Conservation (phyloP, 2,797 vertebrate genomes). For the Pangasius krempfi region DNA sequence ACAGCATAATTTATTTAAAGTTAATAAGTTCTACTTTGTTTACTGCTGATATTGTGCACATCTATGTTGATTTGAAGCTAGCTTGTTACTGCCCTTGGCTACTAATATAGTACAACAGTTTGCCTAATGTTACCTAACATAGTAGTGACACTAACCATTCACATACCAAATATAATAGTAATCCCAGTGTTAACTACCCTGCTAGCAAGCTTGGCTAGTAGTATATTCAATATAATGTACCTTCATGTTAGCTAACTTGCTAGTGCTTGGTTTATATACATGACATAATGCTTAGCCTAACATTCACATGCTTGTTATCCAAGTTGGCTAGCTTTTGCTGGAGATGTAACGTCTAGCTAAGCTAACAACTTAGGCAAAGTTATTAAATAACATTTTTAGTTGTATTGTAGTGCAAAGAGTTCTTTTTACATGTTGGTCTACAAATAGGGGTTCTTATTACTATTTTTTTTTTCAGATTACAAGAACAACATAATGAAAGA, state of each 20-base stretch:
- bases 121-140: background rate
- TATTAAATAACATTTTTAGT: background rate
- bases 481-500: slow-evolving; percentile 98
- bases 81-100: background rate
- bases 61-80: background rate
- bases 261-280: background rate
- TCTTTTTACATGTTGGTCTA: background rate
- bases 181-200: background rate
- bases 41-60: background rate
- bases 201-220: background rate
- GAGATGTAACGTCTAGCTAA: background rate
- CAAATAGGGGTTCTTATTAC: background rate
- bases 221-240: background rate
- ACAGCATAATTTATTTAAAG: background rate
- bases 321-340: background rate
- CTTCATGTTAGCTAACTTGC: background rate
- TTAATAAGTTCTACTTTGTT: background rate
- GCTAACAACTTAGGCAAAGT: background rate
- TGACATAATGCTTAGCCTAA: background rate
- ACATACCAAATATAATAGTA: background rate
- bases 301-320: background rate
- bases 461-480: slow-evolving; percentile 78
- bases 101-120: background rate
- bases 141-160: background rate
- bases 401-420: background rate